A percentile compares a stretch with the other conserved stretches of the same genome.
phyloP scores from a whole-genome alignment of 2,113 vertebrate species.

The Melanerpes formicivorus region DNA sequence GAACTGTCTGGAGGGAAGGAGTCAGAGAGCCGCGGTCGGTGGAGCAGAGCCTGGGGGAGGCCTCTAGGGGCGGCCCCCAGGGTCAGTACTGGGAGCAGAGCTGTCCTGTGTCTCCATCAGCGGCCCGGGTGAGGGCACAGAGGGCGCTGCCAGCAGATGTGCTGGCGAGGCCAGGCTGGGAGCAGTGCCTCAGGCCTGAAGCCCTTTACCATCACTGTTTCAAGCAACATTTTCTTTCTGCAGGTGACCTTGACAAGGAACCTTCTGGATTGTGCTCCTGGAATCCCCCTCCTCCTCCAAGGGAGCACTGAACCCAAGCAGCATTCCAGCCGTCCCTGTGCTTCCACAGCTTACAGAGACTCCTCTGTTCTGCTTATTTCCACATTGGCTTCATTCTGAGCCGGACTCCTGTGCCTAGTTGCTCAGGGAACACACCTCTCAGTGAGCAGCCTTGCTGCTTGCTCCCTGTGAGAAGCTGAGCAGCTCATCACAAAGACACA shows the following conservation, averaged over 20 bases:
- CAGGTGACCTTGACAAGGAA: conserved; percentile 7
- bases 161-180: too few relatives aligned
- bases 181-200: too few relatives aligned
- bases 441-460: conserved; percentile 48
- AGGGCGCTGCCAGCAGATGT: too few relatives aligned
- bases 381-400: conserved; percentile 72
- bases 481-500: conserved; percentile 11
- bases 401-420: conserved; percentile 69
- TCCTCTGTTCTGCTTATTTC: conserved; percentile 59
- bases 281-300: background rate
- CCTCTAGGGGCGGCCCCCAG: too few relatives aligned
- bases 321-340: background rate
- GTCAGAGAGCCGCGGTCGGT: too few relatives aligned
- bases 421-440: conserved; percentile 50
- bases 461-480: conserved; percentile 45
- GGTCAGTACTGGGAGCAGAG: too few relatives aligned
- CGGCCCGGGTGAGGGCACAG: too few relatives aligned
- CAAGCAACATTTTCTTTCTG: background rate
- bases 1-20: too few relatives aligned
- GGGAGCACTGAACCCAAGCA: background rate
- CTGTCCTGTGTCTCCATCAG: too few relatives aligned
- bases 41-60: too few relatives aligned
- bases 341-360: conserved; percentile 24
- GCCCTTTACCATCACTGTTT: too few relatives aligned
- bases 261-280: background rate